Evolutionary conservation across 2,113 vertebrate genomes (phyloP), one percentile per base, ranked within the genome.

Genomic region (Larimichthys polyactis): DNA sequence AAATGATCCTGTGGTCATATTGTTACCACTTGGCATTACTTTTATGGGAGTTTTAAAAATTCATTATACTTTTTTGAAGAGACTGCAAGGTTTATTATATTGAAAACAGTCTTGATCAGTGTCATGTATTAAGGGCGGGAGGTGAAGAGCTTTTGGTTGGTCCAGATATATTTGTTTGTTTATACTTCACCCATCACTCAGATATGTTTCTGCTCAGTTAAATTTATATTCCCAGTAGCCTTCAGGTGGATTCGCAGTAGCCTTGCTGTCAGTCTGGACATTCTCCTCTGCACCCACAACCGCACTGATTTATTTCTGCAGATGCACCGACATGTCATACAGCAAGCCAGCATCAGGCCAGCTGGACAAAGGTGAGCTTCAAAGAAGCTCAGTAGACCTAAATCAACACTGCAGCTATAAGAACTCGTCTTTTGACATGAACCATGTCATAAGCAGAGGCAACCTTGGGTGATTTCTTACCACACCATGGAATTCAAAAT

Each of bases 281-380:
- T 15, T 32, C 11, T 10, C 59, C 7, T 16, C 24, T 48, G 12
- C 29, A 68, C 67, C 67, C 62, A 73, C 68, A 55, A 44, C 27
- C 52, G n/a, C 58, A 29, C 27, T 49, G 48, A 79, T 76, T 75
- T 72, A 68, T 72, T 62, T 60, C 55, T 55, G n/a, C 36, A 22
- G 60, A 24, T 24, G 16, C 24, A 49, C 49, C 58, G 52, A 43
- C 11, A 8, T 70, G 64, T 69, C 48, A 54, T 46, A 22, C 32
- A 65, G 52, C 65, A 4, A 52, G 52, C 76, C 49, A 32, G 70
- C 11, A 5, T 44, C 36, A 57, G 63, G 27, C 54, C 46, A 59
- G 9, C 24, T 40, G 57, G 24, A 59, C 64, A 58, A 11, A 51
- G 52, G 29, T 29, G 55, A 68, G 64, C 65, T 5, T 69, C 77